Evolutionary conservation across 2,888 invertebrate species (phyloP), one percentile per base, ranked within the genome.

Genomic region (Drosophila mimetica): DNA sequence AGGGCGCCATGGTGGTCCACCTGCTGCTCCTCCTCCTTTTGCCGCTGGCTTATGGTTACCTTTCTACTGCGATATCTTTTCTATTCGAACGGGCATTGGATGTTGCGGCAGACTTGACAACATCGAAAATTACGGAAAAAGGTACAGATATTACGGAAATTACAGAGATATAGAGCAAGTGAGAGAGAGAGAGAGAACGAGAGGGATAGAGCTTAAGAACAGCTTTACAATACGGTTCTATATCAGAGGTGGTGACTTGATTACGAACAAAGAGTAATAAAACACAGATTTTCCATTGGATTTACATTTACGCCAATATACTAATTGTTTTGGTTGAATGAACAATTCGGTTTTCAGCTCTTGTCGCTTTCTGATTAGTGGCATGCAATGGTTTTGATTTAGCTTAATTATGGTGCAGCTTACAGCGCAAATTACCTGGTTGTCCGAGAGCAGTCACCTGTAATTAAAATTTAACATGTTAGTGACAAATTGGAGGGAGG

Each of bases 1-100:
- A 92, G 22, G 92, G 92, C 36, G 92, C 92, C 92, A 92, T 92
- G 22, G 14, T 28, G 34, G 34, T 13, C 59, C 59, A 20, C 32
- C 34, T 42, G n/a, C 59, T 34, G 14, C 36, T 59, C 36, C 28
- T 34, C 20, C 36, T 59, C 36, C 28, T 25, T 8, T 22, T 25
- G 2, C 14, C 11, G 46, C 46, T 46, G 36, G 36, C 55, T 37
- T 20, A 34, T 44, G 60, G 58, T 52, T 53, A 52, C 16, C 54
- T 55, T 16, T 61, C 50, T 32, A 63, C 30, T 36, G 20, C 41
- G 39, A 34, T 60, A 18, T 39, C 20, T 53, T 47, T 48, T 54
- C 61, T 75, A 73, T 42, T 47, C 44, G 57, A 63, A 71, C 75
- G 58, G 58, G 58, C 79, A 81, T 77, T 71, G 55, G 74, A 16